Evolutionary conservation across 2,888 invertebrate genomes (phyloP), one percentile per base, ranked within the genome.

Genomic region (Ephialtes manifestator): DNA sequence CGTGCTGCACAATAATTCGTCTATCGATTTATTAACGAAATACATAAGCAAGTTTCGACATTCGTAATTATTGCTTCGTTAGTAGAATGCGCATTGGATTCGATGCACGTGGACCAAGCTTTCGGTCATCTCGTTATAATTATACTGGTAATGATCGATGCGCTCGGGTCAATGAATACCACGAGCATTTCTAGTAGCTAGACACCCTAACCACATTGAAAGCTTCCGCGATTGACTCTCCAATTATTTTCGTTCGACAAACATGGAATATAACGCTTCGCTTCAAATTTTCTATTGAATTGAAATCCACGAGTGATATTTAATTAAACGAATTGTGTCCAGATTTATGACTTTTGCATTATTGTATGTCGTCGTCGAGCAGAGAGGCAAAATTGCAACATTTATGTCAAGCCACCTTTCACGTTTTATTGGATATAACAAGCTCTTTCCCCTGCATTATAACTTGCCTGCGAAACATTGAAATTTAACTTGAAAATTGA

Each of bases 161-260:
- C 55, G 20, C 35, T 4, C 55, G 55, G 51, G 35, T 1, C 7
- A 53, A 71, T 55, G 53, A 13, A 2, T 18, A 20, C 18, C 39
- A 13, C 63, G 39, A 43, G 8, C 63, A 15, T 1, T 35, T 7
- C 20, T 4, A 15, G 39, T 35, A 13, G 28, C 48, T 18, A 7
- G 31, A 76, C 63, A 39, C 75, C 76, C 71, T 71, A 67, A 81
- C 80, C 71, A 60, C 72, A 71, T 20, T 35, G 48, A 72, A 46
- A 77, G 63, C 72, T 60, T 48, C 55, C 48, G 60, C 43, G 58
- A 68, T 77, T 68, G 65, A 77, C 71, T 81, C 81, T 81, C 67
- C 84, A 84, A 84, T 84, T 84, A 84, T 84, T 84, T 81, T 84
- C 76, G 72, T 51, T 60, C 67, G 80, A 24, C 72, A 81, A 84